A percentile compares a stretch with the other conserved stretches of the same genome.
These are phyloP conservation scores for Sphenopsis melanotis DNA, from an alignment of 2,797 vertebrate genomes.

Conservation along the genomic window DNA sequence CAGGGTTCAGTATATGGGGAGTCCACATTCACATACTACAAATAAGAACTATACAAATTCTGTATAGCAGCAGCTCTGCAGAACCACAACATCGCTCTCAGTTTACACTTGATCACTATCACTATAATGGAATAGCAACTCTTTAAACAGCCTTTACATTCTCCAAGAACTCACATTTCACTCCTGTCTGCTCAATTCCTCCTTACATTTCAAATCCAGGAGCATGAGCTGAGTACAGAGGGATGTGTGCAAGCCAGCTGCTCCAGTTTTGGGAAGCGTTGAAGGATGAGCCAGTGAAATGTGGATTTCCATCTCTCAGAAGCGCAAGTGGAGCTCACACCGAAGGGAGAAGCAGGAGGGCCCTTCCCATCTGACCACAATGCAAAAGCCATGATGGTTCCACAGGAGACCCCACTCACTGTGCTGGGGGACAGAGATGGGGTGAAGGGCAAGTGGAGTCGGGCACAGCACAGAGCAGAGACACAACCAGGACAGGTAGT, in stretches of 20 bases:
- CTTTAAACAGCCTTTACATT: not conserved
- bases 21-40: not conserved
- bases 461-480: not conserved
- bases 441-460: not conserved
- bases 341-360: not conserved
- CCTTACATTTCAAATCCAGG: not conserved
- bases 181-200: accelerated
- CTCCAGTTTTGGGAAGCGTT: not conserved
- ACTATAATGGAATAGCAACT: not conserved
- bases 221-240: not conserved
- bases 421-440: accelerated
- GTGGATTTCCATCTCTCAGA: not conserved
- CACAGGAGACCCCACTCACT: not conserved
- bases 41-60: not conserved
- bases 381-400: not conserved
- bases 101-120: not conserved
- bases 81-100: not conserved
- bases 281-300: not conserved
- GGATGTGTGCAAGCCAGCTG: not conserved
- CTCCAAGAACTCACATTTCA: not conserved
- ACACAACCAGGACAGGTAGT: not conserved
- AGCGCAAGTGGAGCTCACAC: not conserved
- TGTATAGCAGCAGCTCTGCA: not conserved
- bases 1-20: not conserved
- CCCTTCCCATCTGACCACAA: not conserved